Percentiles rank a stretch among this genome's conserved stretches.
Evolutionary conservation across 2,888 invertebrate genomes (phyloP).

Genomic region (Atherix ibis): DNA sequence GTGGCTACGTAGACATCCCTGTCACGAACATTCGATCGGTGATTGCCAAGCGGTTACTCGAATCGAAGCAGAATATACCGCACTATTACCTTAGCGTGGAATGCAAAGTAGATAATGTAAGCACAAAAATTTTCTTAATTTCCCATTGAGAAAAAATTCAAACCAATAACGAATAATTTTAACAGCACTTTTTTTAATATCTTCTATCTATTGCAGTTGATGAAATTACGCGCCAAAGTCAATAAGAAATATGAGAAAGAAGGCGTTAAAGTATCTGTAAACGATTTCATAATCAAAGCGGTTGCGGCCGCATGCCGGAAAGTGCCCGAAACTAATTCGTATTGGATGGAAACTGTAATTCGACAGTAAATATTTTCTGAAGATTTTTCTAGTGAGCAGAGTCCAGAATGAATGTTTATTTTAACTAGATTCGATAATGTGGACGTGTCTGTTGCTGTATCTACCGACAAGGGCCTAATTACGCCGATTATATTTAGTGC

Average conservation of each 20-base stretch:
- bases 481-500: constrained; percentile 92
- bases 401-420: too few species aligned
- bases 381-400: background rate
- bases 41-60: constrained; percentile 75
- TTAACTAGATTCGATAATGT: constrained; percentile 63
- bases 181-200: background rate
- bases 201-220: constrained; percentile 16
- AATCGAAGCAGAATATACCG: constrained; percentile 87
- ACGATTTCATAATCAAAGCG: constrained; percentile 93
- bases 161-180: background rate
- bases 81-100: constrained; percentile 91
- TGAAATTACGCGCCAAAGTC: constrained; percentile 57
- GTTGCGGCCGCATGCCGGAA: constrained; percentile 74
- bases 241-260: constrained; percentile 69
- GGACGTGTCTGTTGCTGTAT: constrained; percentile 94
- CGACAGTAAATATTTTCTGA: constrained; percentile 57
- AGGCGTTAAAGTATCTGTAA: constrained; percentile 76
- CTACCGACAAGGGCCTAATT: constrained; percentile 85
- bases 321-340: constrained; percentile 86
- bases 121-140: constrained; percentile 15
- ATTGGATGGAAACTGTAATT: constrained; percentile 87
- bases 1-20: constrained; percentile 53
- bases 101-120: constrained; percentile 64
- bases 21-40: constrained; percentile 68
- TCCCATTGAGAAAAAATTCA: background rate